Evolutionary conservation across 2,113 vertebrate genomes (phyloP), one percentile per base, ranked within the genome.

Genomic region (Takifugu flavidus): DNA sequence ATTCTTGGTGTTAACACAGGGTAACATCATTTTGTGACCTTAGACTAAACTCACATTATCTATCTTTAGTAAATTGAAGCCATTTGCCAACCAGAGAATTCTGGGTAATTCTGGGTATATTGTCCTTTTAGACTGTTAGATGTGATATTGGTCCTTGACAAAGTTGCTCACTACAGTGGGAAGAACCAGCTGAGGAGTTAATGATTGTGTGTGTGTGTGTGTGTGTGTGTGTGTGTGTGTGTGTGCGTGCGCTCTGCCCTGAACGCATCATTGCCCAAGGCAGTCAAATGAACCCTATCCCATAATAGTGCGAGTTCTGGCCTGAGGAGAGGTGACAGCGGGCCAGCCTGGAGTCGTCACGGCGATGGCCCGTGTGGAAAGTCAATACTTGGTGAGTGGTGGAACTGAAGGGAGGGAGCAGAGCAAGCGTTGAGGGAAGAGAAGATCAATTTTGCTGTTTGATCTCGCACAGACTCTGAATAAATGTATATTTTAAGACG

Each of bases 381-480:
- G 87, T 87, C 82, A 39, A 87, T 87, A 83, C 57, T 55, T 14
- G 61, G 78, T 68, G 75, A 64, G 74, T 56, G 62, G 65, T 75
- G 77, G 59, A 59, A 74, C 60, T 27, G 69, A 75, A 67, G 60
- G 62, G 65, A 71, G 73, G 55, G 72, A 57, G 75, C 43, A 29
- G 74, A 70, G 78, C 80, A 75, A 68, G 82, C 69, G 80, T 72
- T 79, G 85, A 85, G 82, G 80, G 82, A 79, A 86, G 78, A 86
- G 80, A 74, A 67, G 82, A 91, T 89, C 86, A 89, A 90, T 89
- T 78, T 89, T 86, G 85, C 87, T 85, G 86, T 89, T 90, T 90
- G 87, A 89, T 89, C 86, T 88, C 14, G 42, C 75, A 52, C 79
- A 77, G 82, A 63, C 81, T 87, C 82, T 89, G 87, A 90, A 90